Conservation (phyloP, 2,797 vertebrate species). For the Leontopithecus rosalia region DNA sequence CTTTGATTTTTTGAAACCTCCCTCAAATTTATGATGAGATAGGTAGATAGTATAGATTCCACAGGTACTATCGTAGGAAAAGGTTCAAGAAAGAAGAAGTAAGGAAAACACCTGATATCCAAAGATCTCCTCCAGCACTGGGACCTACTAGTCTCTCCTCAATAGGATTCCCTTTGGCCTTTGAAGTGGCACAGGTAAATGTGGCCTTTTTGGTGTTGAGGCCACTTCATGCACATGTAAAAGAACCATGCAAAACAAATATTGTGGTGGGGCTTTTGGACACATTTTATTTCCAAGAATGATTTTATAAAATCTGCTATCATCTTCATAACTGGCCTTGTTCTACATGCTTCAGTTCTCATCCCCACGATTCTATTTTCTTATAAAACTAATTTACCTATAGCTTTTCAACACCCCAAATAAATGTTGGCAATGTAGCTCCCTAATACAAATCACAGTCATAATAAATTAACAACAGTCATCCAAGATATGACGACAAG, state of each 20-base stretch:
- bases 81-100: background rate
- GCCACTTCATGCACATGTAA: background rate
- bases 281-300: background rate
- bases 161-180: background rate
- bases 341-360: background rate
- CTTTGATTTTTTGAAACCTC: constrained; percentile 31
- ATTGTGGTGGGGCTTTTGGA: background rate
- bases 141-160: background rate
- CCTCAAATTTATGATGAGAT: background rate
- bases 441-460: background rate
- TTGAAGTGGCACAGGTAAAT: background rate
- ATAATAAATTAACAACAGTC: constrained; percentile 25
- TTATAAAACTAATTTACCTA: background rate
- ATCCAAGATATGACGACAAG: constrained; percentile 24
- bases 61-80: background rate
- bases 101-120: background rate
- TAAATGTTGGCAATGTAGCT: background rate
- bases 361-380: background rate
- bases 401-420: background rate
- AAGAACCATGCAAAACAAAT: constrained; percentile 15
- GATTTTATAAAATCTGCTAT: background rate
- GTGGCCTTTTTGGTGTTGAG: background rate
- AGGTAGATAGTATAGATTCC: background rate
- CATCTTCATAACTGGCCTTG: background rate
- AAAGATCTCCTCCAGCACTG: background rate